These are phyloP conservation scores for Distichodus sexfasciatus DNA, from an alignment of 2,797 vertebrate species.

Conservation along the genomic window DNA sequence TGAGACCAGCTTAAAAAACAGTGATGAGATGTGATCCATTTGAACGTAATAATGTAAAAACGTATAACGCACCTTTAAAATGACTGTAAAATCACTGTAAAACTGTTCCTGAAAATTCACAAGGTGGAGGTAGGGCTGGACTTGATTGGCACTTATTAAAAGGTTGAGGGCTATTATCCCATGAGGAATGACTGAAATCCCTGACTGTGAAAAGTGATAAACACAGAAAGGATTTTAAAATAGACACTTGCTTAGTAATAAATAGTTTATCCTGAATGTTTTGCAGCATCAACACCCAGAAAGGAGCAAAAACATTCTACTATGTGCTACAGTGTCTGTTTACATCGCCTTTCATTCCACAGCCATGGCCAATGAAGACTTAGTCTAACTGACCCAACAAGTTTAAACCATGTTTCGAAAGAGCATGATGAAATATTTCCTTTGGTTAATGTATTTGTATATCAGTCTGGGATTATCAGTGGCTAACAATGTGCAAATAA, in stretches of 20 bases:
- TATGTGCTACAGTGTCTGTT: conserved; percentile 15
- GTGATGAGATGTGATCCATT: not conserved
- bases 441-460: not conserved
- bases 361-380: not conserved
- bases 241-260: conserved; percentile 29
- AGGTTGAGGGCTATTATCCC: not conserved
- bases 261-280: conserved; percentile 33
- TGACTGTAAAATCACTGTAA: not conserved
- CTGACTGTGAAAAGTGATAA: conserved; percentile 24
- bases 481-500: conserved; percentile 22
- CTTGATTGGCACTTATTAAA: conserved; percentile 31
- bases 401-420: not conserved
- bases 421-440: not conserved
- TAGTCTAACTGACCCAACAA: not conserved
- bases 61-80: conserved; percentile 6
- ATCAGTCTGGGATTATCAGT: not conserved
- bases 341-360: not conserved
- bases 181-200: conserved; percentile 8
- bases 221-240: conserved; percentile 13
- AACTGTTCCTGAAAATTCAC: conserved; percentile 12
- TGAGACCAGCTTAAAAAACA: not conserved
- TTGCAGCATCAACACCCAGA: conserved; percentile 12
- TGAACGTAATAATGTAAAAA: not conserved
- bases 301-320: conserved; percentile 19
- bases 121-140: conserved; percentile 42